phyloP scores from a whole-genome alignment of 2,888 invertebrate species.

The Cephus pygmeus region DNA sequence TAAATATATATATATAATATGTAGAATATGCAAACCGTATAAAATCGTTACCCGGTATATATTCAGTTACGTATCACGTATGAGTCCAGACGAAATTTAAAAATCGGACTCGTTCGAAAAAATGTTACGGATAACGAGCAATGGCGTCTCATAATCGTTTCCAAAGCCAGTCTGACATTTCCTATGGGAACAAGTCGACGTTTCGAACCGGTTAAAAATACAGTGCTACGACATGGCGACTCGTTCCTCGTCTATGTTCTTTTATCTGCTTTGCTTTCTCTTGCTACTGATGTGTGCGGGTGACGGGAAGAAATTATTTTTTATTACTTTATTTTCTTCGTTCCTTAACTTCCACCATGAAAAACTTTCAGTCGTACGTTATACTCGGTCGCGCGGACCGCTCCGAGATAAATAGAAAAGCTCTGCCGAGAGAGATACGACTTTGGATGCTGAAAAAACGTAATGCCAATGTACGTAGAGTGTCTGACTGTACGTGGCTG shows the following conservation, averaged over 20 bases:
- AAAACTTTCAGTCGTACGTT: constrained; percentile 3
- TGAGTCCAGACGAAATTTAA: neutral
- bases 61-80: neutral
- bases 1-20: too few species aligned
- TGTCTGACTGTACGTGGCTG: neutral
- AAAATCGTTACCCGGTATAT: neutral
- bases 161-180: neutral
- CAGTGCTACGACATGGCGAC: too few species aligned
- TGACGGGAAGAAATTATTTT: constrained; percentile 3
- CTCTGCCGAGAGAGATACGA: constrained; percentile 1
- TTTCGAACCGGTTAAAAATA: too few species aligned
- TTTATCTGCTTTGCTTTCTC: too few species aligned
- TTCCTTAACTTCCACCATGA: neutral
- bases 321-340: neutral
- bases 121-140: neutral
- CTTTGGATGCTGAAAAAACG: neutral
- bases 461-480: neutral
- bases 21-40: neutral
- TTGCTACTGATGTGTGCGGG: too few species aligned
- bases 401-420: constrained; percentile 5
- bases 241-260: too few species aligned
- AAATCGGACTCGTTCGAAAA: neutral
- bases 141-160: neutral
- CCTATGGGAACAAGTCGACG: too few species aligned
- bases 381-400: neutral